Base-by-base conservation (phyloP, 2,888 invertebrate genomes). In the Eupithecia insigniata region DNA sequence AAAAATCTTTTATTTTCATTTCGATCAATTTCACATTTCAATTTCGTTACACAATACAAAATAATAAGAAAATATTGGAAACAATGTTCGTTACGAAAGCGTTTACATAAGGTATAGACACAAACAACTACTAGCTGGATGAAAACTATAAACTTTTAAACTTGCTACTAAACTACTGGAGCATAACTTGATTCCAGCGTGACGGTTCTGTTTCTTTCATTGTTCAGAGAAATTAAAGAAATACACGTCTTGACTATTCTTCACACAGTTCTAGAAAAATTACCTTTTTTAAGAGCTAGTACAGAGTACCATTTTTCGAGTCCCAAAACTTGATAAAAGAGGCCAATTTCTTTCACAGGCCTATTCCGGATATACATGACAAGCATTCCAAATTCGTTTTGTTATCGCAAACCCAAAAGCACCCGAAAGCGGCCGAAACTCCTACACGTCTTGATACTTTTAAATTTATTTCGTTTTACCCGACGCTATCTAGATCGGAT, bases 381-480 rank as follows among this genome's bases (percentile, higher is more conserved):
- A 34, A 26, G 43, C 39, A 64, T 46, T 43, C 22, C 64, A 70
- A 69, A 74, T 66, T 69, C 72, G 46, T 76, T 76, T 71, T 71
- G 46, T 67, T 70, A 70, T 72, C 74, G 60, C 46, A 69, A 61
- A 73, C 65, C 66, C 32, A n/a, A 61, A 61, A 51, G 22, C 51
- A 73, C 64, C 67, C 61, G 61, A 62, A 62, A 55, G 26, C 55
- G 55, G 8, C 69, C 43, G 12, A 74, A 51, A 71, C 39, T 65
- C 34, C 28, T 26, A 67, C 67, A 64, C 58, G 39, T 65, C 22
- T 22, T 69, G 58, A 18, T 64, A 58, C 68, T 65, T 70, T 70
- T 28, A 43, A 74, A 74, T 74, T 71, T 74, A 71, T 74, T 71
- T 69, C 60, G 39, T 69, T 66, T 70, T 67, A 70, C 69, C 55